These are phyloP conservation scores for Papilio helenus DNA, from an alignment of 1,140 invertebrate genomes.

Conservation along the genomic window DNA sequence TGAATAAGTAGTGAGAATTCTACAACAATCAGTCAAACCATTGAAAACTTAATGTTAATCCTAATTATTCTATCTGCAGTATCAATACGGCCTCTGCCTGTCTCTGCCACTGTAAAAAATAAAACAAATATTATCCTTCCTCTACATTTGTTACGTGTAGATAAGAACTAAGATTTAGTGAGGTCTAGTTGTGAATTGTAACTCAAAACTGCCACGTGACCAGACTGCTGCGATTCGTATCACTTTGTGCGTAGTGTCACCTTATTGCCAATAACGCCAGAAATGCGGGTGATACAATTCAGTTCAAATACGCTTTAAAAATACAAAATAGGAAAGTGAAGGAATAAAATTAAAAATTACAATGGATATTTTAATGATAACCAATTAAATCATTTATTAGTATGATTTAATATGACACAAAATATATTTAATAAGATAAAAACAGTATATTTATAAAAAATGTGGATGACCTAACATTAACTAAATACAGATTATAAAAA, in stretches of 20 bases:
- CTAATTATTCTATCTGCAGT: conserved; percentile 29
- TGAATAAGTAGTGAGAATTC: conserved; percentile 35
- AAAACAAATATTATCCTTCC: too few relatives aligned
- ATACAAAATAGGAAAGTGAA: too few relatives aligned
- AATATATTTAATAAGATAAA: too few relatives aligned
- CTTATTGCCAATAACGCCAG: neutral
- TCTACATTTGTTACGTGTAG: too few relatives aligned
- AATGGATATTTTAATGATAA: too few relatives aligned
- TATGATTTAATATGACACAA: too few relatives aligned
- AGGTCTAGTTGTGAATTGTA: conserved; percentile 7
- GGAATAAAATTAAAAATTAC: too few relatives aligned
- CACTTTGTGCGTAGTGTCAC: neutral
- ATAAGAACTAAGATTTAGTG: too few relatives aligned
- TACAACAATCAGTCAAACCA: conserved; percentile 38
- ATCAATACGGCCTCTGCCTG: conserved; percentile 77
- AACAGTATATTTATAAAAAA: too few relatives aligned
- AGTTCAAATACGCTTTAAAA: too few relatives aligned
- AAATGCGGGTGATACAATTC: too few relatives aligned
- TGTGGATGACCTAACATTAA: neutral
- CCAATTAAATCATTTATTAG: too few relatives aligned
- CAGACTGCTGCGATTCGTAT: neutral
- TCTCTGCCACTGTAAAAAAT: conserved; percentile 82
- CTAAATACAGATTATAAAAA: conserved; percentile 16
- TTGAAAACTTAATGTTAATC: conserved; percentile 36
- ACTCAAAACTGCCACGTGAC: conserved; percentile 7